Evolutionary conservation across 2,888 invertebrate species (phyloP).

Genomic region (Stenolophus ochropezus): DNA sequence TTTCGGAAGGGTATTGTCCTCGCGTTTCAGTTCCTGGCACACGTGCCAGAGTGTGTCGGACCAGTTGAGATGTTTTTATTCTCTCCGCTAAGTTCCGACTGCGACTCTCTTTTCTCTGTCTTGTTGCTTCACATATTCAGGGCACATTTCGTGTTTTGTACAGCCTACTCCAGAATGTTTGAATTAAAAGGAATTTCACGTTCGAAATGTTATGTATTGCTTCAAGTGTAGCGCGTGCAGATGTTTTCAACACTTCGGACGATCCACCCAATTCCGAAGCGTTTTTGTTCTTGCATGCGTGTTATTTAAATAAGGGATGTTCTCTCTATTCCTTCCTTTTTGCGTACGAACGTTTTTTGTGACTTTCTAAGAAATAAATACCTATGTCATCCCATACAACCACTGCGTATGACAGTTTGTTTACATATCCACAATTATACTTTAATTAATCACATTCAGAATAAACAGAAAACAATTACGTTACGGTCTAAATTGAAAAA

Average conservation of each 20-base stretch:
- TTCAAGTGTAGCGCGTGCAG: slow-evolving; percentile 27
- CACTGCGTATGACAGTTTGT: not conserved
- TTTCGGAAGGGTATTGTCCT: not conserved
- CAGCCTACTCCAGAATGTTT: slow-evolving; percentile 33
- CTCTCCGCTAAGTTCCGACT: slow-evolving; percentile 46
- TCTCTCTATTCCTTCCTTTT: not conserved
- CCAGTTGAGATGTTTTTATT: slow-evolving; percentile 56
- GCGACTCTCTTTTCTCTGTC: slow-evolving; percentile 44
- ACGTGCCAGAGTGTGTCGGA: slow-evolving; percentile 39
- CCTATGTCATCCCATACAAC: not conserved
- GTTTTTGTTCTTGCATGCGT: not conserved
- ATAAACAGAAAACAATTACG: not conserved
- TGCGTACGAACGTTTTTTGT: not conserved
- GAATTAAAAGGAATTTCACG: slow-evolving; percentile 50
- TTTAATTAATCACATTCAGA: not conserved
- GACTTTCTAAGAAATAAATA: not conserved
- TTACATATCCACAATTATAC: not conserved
- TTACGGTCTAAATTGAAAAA: too few species aligned
- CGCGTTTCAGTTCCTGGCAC: not conserved
- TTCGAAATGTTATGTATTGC: slow-evolving; percentile 48
- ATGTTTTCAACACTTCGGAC: slow-evolving; percentile 37
- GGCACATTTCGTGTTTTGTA: slow-evolving; percentile 45
- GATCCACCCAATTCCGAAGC: not conserved
- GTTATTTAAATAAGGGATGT: not conserved
- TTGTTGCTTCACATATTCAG: slow-evolving; percentile 44